Base-by-base conservation (phyloP, 1,140 invertebrate species). In the Megathymus violae region DNA sequence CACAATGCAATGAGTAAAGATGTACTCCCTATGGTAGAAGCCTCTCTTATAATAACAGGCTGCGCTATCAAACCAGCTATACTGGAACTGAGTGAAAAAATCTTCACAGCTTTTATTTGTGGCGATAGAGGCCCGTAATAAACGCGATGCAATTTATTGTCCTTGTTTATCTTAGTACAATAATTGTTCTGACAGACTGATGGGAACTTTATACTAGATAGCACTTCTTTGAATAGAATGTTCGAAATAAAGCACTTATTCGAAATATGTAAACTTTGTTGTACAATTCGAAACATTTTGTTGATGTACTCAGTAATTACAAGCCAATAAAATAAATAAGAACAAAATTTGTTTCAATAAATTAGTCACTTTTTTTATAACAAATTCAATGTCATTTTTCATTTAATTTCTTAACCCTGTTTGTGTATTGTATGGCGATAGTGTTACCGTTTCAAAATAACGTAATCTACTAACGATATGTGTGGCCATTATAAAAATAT, bases 41-140 rank as follows among this genome's bases (percentile, higher is more conserved):
- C 89, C 83, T 95, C 94, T 31, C 91, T 84, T 52, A 95, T 90
- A 1, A 98, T 71, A 36, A 96, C 82, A 0, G 97, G 97, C 79
- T 98, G 97, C 0, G 94, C 84, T 4, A 92, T 70, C 3, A 98
- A 48, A 3, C 96, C 95, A 5, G 93, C 74, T 1, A 92, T 62
- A 68, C 96, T 97, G 0, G 97, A 96, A 19, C 93, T 83, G 0
- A 98, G 77, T 0, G 97, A 97, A 79, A 98, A 96, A 16, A 95
- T 63, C 88, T 98, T 98, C 0, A 98, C 93, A 34, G 86, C 85
- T 74, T 92, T 93, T 52, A 98, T 94, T 73, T 95, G 93, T 3
- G 87, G 92, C 1, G 93, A 92, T 17, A 97, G 80, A 0, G 88
- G 83, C 4, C 96, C 97, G 62, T 81, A 76, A 50, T 92, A 92